Conservation (phyloP, 1,140 invertebrate genomes). For the Sitobion miscanthi region DNA sequence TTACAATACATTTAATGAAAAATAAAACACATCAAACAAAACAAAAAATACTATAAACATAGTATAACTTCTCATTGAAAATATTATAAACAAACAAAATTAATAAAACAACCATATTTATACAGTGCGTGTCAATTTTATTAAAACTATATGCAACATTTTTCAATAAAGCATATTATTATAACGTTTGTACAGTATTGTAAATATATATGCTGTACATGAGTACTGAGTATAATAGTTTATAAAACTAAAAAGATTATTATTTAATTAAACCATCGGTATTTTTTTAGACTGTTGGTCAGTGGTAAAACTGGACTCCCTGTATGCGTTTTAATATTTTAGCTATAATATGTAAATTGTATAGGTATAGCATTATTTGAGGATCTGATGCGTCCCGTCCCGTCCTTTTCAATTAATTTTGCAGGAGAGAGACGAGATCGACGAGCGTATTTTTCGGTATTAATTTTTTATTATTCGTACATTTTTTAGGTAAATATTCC, state of each 20-base stretch:
- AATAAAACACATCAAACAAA: neutral
- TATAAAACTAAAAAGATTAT: neutral
- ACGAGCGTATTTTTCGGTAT: neutral
- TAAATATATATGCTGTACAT: neutral
- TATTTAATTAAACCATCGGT: neutral
- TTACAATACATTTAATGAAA: neutral
- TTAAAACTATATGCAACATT: neutral
- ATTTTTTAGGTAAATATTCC: neutral
- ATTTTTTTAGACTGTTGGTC: neutral
- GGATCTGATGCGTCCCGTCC: neutral
- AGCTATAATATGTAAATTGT: neutral
- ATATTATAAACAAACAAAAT: slow-evolving; percentile 14
- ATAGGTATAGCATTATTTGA: neutral
- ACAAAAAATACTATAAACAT: neutral
- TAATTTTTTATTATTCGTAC: neutral
- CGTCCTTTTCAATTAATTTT: slow-evolving; percentile 11
- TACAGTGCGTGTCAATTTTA: neutral
- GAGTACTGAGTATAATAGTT: neutral
- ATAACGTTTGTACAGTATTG: neutral
- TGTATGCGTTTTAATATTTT: neutral
- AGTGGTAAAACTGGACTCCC: neutral
- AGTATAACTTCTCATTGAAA: neutral
- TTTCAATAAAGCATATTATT: neutral
- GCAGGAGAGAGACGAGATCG: neutral
- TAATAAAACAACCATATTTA: neutral